Percentiles rank a stretch among this genome's conserved stretches.
Conservation (phyloP, 2,113 vertebrate species). For the Procavia capensis region DNA sequence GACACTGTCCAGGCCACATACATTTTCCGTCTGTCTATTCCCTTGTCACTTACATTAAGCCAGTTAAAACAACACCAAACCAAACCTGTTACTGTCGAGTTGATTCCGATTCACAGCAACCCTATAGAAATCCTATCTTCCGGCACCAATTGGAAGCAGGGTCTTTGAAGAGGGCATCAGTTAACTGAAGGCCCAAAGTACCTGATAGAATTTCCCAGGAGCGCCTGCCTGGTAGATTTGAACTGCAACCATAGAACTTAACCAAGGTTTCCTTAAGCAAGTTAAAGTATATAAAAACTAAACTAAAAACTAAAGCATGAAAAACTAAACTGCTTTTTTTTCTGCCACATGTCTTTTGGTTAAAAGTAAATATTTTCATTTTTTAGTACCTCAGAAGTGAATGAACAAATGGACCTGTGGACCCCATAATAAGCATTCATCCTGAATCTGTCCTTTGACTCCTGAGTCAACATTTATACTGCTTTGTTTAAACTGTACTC, state of each 20-base stretch:
- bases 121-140: no score
- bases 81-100: no score
- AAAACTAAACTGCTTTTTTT: slow-evolving; percentile 25
- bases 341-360: background rate
- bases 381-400: background rate
- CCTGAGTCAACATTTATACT: slow-evolving; percentile 16
- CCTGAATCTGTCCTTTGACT: background rate
- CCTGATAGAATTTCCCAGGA: no score
- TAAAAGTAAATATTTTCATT: slow-evolving; percentile 12
- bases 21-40: background rate
- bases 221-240: no score
- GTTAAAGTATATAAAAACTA: background rate
- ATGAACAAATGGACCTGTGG: background rate
- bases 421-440: background rate
- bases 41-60: background rate
- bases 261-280: no score
- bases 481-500: slow-evolving; percentile 19
- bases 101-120: no score
- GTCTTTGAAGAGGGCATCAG: no score
- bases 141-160: no score
- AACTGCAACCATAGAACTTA: no score
- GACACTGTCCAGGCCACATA: background rate
- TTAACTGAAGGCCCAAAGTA: no score
- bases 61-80: no score
- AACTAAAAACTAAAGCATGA: no score